These are phyloP conservation scores for Strix aluco DNA, from an alignment of 2,113 vertebrate species.

Conservation along the genomic window DNA sequence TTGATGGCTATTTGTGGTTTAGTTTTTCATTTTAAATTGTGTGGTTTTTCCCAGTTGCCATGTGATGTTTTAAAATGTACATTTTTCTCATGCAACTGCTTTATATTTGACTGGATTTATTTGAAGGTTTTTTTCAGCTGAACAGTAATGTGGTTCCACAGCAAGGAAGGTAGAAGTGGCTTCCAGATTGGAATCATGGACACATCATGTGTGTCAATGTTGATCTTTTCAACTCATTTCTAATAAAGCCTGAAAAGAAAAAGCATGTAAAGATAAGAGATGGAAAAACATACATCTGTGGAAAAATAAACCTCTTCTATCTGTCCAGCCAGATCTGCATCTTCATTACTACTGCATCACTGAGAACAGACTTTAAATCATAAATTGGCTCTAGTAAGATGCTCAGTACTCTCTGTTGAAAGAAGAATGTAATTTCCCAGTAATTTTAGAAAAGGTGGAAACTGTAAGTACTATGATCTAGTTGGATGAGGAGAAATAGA, in stretches of 20 bases:
- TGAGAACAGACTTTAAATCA: background rate
- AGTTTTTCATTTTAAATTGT: background rate
- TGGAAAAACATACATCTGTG: slow-evolving; percentile 10
- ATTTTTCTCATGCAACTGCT: background rate
- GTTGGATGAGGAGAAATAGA: background rate
- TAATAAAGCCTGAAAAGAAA: slow-evolving; percentile 23
- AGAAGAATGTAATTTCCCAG: background rate
- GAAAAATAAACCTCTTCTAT: slow-evolving; percentile 21
- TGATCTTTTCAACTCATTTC: slow-evolving; percentile 29
- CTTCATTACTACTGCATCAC: slow-evolving; percentile 38
- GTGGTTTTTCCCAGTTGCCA: background rate
- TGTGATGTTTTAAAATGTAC: background rate
- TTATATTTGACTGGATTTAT: background rate
- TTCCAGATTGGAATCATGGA: background rate
- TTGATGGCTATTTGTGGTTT: background rate
- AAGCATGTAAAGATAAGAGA: background rate
- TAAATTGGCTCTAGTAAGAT: background rate
- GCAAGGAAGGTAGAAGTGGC: background rate
- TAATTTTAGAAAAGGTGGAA: background rate
- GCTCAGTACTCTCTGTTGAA: background rate
- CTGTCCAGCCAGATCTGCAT: slow-evolving; percentile 1
- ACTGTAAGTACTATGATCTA: background rate
- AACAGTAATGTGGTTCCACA: background rate
- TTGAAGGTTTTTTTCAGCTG: background rate
- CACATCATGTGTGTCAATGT: background rate